These are phyloP conservation scores for Hesperophylax magnus DNA, from an alignment of 1,140 invertebrate genomes.

Conservation along the genomic window DNA sequence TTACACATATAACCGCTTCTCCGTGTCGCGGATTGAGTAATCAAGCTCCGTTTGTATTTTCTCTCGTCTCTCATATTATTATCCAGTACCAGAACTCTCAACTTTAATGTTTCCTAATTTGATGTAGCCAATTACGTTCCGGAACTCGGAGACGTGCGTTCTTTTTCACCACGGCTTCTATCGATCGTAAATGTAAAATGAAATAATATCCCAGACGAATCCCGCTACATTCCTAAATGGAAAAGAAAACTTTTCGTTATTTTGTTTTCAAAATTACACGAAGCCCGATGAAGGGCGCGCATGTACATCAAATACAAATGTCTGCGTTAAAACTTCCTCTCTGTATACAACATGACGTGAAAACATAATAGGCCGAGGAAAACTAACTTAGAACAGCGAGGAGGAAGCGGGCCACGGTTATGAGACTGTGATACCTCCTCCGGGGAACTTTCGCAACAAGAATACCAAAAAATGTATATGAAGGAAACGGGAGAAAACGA, in stretches of 20 bases:
- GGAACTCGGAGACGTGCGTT: constrained; percentile 2
- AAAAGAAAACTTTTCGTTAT: constrained; percentile 38
- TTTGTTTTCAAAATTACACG: constrained; percentile 29
- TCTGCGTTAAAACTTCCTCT: constrained; percentile 35
- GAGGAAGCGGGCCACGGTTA: constrained; percentile 40
- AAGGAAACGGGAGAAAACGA: constrained; percentile 50
- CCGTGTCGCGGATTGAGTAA: constrained; percentile 13
- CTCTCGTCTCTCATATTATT: background rate
- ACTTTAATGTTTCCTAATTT: constrained; percentile 19
- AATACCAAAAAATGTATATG: constrained; percentile 50
- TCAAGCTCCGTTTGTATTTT: constrained; percentile 32
- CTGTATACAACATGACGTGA: constrained; percentile 34
- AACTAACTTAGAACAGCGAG: constrained; percentile 28
- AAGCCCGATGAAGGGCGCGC: constrained; percentile 27
- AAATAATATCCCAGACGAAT: constrained; percentile 14
- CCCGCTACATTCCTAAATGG: constrained; percentile 2
- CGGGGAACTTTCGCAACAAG: constrained; percentile 41
- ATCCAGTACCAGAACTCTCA: background rate
- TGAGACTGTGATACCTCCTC: constrained; percentile 39
- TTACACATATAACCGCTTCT: background rate
- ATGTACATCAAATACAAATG: constrained; percentile 40
- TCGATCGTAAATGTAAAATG: background rate
- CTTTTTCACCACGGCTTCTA: background rate
- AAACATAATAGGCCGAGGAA: constrained; percentile 24
- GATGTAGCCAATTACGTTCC: background rate